A percentile compares a stretch with the other conserved stretches of the same genome.
phyloP scores from a whole-genome alignment of 2,888 invertebrate species.

The Caradrina clavipalpis region DNA sequence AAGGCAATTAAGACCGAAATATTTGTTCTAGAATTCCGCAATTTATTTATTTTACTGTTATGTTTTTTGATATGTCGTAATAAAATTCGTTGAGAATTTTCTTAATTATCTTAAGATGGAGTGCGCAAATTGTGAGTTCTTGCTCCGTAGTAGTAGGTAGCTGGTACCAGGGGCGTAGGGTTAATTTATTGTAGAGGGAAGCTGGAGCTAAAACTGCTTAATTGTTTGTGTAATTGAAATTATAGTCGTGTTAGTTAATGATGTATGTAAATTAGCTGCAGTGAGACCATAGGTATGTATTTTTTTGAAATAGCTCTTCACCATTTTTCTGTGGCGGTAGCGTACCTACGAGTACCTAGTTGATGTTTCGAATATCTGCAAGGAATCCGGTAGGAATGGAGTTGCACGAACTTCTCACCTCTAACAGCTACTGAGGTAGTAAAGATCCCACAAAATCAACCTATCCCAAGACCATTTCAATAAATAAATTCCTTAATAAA shows the following conservation, averaged over 20 bases:
- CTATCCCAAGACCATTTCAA: neutral
- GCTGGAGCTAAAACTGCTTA: no score
- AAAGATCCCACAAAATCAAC: neutral
- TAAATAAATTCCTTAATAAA: constrained; percentile 5
- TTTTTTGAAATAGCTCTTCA: no score
- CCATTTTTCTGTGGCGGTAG: no score
- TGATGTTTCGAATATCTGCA: no score
- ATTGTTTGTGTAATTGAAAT: no score
- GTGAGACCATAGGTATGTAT: no score
- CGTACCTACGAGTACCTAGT: no score
- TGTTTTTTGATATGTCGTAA: constrained; percentile 15
- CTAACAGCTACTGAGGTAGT: neutral
- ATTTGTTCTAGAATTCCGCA: constrained; percentile 40
- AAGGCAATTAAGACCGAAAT: constrained; percentile 34
- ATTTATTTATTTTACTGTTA: constrained; percentile 20
- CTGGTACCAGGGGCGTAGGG: no score
- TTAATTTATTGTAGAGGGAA: no score
- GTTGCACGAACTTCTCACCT: no score
- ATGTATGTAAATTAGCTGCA: no score
- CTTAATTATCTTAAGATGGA: neutral
- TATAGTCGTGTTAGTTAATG: neutral
- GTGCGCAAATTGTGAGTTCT: neutral
- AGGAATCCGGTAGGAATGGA: no score
- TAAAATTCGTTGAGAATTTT: constrained; percentile 4
- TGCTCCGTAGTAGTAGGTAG: neutral